A percentile compares a stretch with the other conserved stretches of the same genome.
Conservation (phyloP, 2,888 invertebrate genomes). For the Philhelius pedissequus region DNA sequence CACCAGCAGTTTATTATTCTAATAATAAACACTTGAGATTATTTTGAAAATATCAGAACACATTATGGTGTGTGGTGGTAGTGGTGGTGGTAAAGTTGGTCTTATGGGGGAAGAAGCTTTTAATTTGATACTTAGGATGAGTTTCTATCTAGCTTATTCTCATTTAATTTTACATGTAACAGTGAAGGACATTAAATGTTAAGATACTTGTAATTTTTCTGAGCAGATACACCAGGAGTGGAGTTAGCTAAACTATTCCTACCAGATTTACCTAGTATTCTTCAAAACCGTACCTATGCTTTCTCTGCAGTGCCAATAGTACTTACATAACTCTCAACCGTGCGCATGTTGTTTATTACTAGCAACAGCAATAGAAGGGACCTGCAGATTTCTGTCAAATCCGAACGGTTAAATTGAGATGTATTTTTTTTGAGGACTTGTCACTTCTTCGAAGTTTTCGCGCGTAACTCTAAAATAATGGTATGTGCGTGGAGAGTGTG, state of each 20-base stretch:
- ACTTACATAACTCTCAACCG: too few species aligned
- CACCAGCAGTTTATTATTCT: constrained; percentile 49
- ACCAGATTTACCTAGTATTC: too few species aligned
- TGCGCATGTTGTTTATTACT: too few species aligned
- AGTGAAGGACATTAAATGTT: constrained; percentile 7
- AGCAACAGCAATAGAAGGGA: too few species aligned
- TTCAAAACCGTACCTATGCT: too few species aligned
- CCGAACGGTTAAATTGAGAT: too few species aligned
- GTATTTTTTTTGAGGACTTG: too few species aligned
- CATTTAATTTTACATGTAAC: not conserved
- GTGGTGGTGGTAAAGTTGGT: not conserved
- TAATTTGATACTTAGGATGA: constrained; percentile 59
- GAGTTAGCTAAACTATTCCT: not conserved
- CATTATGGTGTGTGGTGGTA: not conserved
- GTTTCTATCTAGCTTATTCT: constrained; percentile 13
- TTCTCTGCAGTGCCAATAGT: too few species aligned
- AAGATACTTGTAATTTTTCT: not conserved
- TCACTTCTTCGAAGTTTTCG: too few species aligned
- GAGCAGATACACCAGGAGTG: not conserved
- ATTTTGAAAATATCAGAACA: constrained; percentile 49
- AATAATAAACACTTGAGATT: constrained; percentile 66
- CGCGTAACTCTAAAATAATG: too few species aligned
- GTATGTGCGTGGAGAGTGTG: too few species aligned
- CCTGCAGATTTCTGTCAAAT: too few species aligned
- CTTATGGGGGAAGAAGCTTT: not conserved